These are phyloP conservation scores for Eudemis profundana DNA, from an alignment of 2,888 invertebrate genomes.

Conservation along the genomic window DNA sequence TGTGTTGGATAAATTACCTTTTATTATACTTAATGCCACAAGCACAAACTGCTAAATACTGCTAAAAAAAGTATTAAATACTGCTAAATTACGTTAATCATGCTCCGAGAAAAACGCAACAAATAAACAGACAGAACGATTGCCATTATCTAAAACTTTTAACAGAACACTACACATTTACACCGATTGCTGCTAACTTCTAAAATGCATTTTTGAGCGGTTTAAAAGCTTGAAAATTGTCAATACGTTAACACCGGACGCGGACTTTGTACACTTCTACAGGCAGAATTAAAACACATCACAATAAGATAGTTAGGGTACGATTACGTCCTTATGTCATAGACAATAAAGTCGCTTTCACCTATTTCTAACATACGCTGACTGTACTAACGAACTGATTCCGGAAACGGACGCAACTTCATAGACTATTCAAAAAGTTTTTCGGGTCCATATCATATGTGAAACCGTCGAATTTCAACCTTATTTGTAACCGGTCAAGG, in stretches of 20 bases:
- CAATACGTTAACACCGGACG: slow-evolving; percentile 25
- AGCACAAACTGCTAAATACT: too few species aligned
- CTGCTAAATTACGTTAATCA: too few species aligned
- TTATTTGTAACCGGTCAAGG: neutral
- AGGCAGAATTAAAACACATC: neutral
- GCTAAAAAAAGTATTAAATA: too few species aligned
- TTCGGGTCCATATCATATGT: slow-evolving; percentile 25
- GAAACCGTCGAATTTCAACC: neutral
- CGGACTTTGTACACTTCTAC: slow-evolving; percentile 1
- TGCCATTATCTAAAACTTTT: too few species aligned
- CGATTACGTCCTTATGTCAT: neutral
- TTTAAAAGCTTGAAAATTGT: slow-evolving; percentile 24
- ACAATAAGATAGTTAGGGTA: neutral
- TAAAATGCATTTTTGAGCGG: slow-evolving; percentile 21
- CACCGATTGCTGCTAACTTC: neutral
- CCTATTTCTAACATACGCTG: slow-evolving; percentile 38
- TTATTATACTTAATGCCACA: too few species aligned
- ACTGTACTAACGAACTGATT: slow-evolving; percentile 54
- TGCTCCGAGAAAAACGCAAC: too few species aligned
- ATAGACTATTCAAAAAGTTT: slow-evolving; percentile 54
- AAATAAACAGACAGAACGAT: too few species aligned
- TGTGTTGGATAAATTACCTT: too few species aligned
- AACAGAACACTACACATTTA: too few species aligned
- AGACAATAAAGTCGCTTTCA: slow-evolving; percentile 1
- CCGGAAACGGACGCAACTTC: slow-evolving; percentile 47